These are phyloP conservation scores for Peromyscus maniculatus DNA, from an alignment of 2,113 vertebrate genomes.

Conservation along the genomic window DNA sequence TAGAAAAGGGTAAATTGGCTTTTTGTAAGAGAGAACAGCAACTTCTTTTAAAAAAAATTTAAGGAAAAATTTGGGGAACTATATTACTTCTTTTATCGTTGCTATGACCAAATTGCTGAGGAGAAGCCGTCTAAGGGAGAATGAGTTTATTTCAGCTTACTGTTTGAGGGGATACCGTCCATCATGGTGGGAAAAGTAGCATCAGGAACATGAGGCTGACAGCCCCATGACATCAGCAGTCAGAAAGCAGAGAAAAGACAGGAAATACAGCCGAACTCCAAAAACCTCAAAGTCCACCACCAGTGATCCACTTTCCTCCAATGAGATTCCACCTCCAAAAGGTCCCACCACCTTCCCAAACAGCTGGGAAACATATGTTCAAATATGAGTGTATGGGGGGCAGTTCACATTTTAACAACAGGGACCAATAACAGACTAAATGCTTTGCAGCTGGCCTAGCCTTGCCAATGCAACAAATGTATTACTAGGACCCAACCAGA, in stretches of 20 bases:
- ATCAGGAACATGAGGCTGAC: background rate
- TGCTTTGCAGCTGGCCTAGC: constrained; percentile 38
- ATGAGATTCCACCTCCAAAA: background rate
- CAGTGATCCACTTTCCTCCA: background rate
- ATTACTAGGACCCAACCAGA: background rate
- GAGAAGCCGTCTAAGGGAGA: background rate
- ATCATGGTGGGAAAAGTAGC: background rate
- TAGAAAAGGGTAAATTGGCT: constrained; percentile 7
- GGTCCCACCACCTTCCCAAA: background rate
- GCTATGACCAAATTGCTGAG: background rate
- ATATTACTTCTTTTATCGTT: background rate
- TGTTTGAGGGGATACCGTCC: background rate
- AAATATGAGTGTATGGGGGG: background rate
- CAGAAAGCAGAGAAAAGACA: background rate
- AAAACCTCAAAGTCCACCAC: background rate
- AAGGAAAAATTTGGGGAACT: constrained; percentile 54
- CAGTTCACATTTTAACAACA: background rate
- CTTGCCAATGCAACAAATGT: background rate
- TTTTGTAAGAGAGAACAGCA: constrained; percentile 67
- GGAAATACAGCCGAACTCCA: background rate
- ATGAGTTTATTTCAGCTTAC: background rate
- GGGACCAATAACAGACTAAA: background rate
- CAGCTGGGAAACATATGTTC: background rate
- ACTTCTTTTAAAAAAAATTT: constrained; percentile 57
- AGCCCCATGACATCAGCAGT: background rate